Evolutionary conservation across 2,888 invertebrate species (phyloP).

Genomic region (Seira musarum): DNA sequence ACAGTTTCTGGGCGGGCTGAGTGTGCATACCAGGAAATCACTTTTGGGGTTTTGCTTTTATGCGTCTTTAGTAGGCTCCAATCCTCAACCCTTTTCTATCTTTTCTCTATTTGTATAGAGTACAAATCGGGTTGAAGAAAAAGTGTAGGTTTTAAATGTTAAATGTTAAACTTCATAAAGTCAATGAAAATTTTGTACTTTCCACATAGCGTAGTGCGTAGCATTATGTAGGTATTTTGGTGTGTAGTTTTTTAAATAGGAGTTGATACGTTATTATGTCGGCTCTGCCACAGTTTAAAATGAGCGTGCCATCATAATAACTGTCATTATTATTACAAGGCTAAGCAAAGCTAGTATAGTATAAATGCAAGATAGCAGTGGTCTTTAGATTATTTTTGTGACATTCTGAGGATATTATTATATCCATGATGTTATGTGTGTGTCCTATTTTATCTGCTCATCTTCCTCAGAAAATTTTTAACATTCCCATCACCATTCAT

Average conservation of each 20-base stretch:
- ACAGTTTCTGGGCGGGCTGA: constrained; percentile 58
- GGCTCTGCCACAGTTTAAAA: constrained; percentile 31
- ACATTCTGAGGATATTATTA: too few species aligned
- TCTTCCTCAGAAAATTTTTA: constrained; percentile 4
- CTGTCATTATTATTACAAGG: constrained; percentile 15
- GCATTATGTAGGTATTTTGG: too few species aligned
- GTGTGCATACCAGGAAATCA: constrained; percentile 55
- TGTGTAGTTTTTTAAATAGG: too few species aligned
- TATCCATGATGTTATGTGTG: too few species aligned
- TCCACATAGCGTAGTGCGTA: too few species aligned
- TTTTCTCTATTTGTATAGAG: not conserved
- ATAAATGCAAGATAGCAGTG: not conserved
- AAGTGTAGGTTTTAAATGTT: not conserved
- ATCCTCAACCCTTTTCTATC: not conserved
- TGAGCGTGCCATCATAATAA: constrained; percentile 41
- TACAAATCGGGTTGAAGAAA: not conserved
- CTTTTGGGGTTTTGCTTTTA: too few species aligned
- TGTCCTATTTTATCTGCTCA: not conserved
- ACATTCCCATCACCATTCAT: constrained; percentile 28
- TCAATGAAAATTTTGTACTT: too few species aligned
- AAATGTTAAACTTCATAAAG: too few species aligned
- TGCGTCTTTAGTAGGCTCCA: too few species aligned
- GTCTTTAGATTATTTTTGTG: not conserved
- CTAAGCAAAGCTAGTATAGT: not conserved
- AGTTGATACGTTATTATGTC: too few species aligned